phyloP scores from a whole-genome alignment of 2,888 invertebrate species.

The Acleris emargana region DNA sequence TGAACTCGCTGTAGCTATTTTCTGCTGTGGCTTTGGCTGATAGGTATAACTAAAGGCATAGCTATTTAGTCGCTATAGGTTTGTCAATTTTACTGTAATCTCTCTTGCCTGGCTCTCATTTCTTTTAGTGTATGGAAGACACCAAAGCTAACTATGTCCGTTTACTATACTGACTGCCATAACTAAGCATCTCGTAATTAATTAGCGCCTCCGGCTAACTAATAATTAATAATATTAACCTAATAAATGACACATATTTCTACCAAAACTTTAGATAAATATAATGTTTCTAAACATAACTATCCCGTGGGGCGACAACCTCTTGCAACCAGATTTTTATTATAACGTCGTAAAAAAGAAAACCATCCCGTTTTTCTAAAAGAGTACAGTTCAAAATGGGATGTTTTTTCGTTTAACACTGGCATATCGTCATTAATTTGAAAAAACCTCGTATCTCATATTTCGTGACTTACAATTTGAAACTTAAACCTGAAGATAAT shows the following conservation, averaged over 20 bases:
- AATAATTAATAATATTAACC: slow-evolving; percentile 10
- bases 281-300: slow-evolving; percentile 53
- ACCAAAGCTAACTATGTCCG: not conserved
- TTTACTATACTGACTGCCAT: slow-evolving; percentile 7
- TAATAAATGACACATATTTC: slow-evolving; percentile 18
- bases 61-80: no score
- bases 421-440: no score
- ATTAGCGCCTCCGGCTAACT: slow-evolving; percentile 11
- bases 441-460: no score
- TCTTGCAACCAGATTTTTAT: slow-evolving; percentile 35
- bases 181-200: slow-evolving; percentile 9
- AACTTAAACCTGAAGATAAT: no score
- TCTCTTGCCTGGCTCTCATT: no score
- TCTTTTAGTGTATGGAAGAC: no score
- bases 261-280: slow-evolving; percentile 48
- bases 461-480: no score
- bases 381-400: slow-evolving; percentile 39
- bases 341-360: slow-evolving; percentile 12
- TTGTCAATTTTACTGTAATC: no score
- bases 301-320: slow-evolving; percentile 48
- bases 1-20: no score
- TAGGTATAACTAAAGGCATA: no score
- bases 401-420: not conserved
- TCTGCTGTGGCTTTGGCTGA: no score
- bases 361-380: slow-evolving; percentile 1